These are phyloP conservation scores for Pentamera pediparva DNA, from an alignment of 53 echinoderm and acorn worm genomes.

Conservation along the genomic window DNA sequence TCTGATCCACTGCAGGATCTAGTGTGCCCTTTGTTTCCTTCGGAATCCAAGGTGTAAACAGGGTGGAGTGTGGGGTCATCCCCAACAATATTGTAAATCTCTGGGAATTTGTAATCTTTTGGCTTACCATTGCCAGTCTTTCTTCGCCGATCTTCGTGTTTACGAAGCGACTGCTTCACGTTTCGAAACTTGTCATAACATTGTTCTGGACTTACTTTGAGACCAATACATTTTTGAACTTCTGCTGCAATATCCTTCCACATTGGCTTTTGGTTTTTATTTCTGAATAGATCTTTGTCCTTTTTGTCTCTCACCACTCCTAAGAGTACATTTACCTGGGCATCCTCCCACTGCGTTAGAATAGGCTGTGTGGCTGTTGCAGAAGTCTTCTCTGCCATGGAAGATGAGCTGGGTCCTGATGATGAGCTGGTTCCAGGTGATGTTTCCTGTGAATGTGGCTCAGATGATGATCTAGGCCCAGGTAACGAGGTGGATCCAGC, in stretches of 20 bases:
- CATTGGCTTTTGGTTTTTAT: conserved; percentile 1
- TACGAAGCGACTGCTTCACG: neutral
- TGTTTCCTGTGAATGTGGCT: no score
- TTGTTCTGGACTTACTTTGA: neutral
- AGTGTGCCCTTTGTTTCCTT: neutral
- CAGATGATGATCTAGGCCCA: no score
- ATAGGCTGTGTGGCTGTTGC: no score
- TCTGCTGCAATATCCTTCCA: neutral
- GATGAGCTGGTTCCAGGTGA: no score
- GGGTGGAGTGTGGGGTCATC: conserved; percentile 15
- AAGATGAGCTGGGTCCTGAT: no score
- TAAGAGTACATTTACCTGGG: neutral
- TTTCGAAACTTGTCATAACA: conserved; percentile 19
- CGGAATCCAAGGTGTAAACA: conserved; percentile 5
- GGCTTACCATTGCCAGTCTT: conserved; percentile 19
- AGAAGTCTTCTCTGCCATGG: no score
- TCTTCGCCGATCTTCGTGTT: conserved; percentile 7
- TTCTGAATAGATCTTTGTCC: neutral
- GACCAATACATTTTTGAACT: neutral
- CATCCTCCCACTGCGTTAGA: neutral
- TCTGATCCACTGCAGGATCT: neutral
- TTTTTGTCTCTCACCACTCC: neutral
- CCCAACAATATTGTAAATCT: conserved; percentile 1
- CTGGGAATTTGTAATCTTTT: conserved; percentile 11
- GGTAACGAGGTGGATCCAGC: no score